Evolutionary conservation across 2,113 vertebrate species (phyloP), one percentile per base, ranked within the genome.

Genomic region (Lonchura striata): DNA sequence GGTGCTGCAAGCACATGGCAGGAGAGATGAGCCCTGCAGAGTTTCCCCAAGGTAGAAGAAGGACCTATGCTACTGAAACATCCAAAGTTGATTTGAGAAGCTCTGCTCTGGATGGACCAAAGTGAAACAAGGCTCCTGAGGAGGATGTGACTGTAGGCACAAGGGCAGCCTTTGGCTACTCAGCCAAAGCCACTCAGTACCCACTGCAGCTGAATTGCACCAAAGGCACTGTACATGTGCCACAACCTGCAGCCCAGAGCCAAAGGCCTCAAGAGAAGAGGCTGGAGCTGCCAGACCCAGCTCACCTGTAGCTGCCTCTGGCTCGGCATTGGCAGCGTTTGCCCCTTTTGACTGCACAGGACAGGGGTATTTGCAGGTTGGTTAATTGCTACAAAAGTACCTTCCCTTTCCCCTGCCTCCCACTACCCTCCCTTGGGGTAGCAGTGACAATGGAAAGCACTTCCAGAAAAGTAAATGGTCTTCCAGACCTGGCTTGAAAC

Each of bases 201-300:
- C 17, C 6, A 31, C 2, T 9, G 60, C n/a, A 46, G 72, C 11
- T 19, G 24, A 82, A 35, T 4, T 7, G 61, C 61, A 64, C 27
- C 30, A 31, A 69, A 69, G 1, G 1, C 0, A 0, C 22, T 25
- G 27, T 6, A 18, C 27, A 6, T 0, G 0, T 9, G 59, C 33
- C 76, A 70, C 11, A 37, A 35, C 7, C 52, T 8, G 15, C 50
- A 86, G 33, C 47, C 56, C 64, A 20, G 20, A 82, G 72, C n/a
- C 42, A 44, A 50, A 71, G 27, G 54, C 28, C 77, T 53, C 52
- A 5, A 15, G 28, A 25, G 11, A 68, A 23, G 30, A 17, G 41
- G 33, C 53, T 61, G 2, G 2, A 50, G 10, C 19, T 15, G 56
- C 15, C 69, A 80, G 15, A 18, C 14, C 47, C 53, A 80, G 35